Percentiles rank a stretch among this genome's conserved stretches.
phyloP scores from a whole-genome alignment of 2,113 vertebrate species.

The Oxygymnocypris stewartii region DNA sequence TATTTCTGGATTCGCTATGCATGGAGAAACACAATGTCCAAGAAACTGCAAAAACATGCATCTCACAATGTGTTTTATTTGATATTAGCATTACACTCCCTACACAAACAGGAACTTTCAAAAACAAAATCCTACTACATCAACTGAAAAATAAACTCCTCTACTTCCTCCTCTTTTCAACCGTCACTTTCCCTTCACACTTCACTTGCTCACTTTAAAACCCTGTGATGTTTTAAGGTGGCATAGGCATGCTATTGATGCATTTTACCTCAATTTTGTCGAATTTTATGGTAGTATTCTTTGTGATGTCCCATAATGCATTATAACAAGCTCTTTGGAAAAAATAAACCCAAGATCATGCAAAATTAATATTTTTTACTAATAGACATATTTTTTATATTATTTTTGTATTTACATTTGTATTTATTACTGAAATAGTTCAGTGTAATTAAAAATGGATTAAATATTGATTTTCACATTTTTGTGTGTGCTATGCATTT shows the following conservation, averaged over 20 bases:
- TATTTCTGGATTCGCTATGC: not conserved
- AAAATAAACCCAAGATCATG: not conserved
- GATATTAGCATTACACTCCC: not conserved
- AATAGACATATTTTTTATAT: not conserved
- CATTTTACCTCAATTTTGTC: not conserved
- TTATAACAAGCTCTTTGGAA: not conserved
- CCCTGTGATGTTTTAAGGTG: not conserved
- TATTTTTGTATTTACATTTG: not conserved
- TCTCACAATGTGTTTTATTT: conserved; percentile 9
- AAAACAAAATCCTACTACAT: not conserved
- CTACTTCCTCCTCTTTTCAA: conserved; percentile 25
- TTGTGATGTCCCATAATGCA: not conserved
- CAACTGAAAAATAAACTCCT: conserved; percentile 13
- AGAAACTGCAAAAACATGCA: not conserved
- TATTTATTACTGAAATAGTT: not conserved
- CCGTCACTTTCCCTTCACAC: conserved; percentile 2
- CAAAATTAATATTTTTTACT: not conserved
- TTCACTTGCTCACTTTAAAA: not conserved
- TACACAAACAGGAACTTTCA: conserved; percentile 17
- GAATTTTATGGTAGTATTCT: not conserved
- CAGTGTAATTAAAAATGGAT: not conserved
- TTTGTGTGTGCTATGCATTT: not conserved
- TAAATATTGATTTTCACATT: not conserved
- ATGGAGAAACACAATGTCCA: not conserved
- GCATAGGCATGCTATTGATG: not conserved